Percentiles rank a stretch among this genome's conserved stretches.
These are phyloP conservation scores for Euzetes globulus DNA, from an alignment of 2,888 invertebrate species.

Conservation along the genomic window DNA sequence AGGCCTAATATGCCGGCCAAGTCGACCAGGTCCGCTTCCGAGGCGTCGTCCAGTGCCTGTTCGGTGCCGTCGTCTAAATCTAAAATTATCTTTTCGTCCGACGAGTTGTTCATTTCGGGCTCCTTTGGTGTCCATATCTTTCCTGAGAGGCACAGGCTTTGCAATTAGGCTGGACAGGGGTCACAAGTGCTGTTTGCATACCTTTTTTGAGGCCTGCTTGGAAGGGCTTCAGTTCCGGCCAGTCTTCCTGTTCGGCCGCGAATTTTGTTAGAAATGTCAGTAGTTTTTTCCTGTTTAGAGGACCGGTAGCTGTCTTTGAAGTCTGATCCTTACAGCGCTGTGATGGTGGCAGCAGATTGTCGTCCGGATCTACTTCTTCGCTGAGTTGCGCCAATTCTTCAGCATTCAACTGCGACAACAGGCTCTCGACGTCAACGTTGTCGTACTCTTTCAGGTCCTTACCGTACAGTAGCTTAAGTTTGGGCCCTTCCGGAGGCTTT, in stretches of 20 bases:
- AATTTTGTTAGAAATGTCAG: constrained; percentile 77
- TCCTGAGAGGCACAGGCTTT: constrained; percentile 44
- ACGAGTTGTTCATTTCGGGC: constrained; percentile 61
- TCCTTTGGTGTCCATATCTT: constrained; percentile 50
- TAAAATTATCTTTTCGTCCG: constrained; percentile 81
- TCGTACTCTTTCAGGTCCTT: constrained; percentile 83
- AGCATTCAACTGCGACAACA: constrained; percentile 80
- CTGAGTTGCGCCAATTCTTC: constrained; percentile 95
- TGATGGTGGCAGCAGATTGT: constrained; percentile 89
- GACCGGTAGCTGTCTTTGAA: constrained; percentile 88
- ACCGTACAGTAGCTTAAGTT: constrained; percentile 58
- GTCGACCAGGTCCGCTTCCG: constrained; percentile 96
- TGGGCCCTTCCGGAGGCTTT: constrained; percentile 24
- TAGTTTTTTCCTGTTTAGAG: constrained; percentile 84
- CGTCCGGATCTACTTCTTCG: constrained; percentile 99
- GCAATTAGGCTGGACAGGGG: no score
- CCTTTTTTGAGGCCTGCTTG: constrained; percentile 84
- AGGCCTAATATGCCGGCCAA: constrained; percentile 89
- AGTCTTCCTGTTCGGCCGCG: constrained; percentile 94
- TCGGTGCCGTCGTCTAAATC: constrained; percentile 92
- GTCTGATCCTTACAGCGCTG: constrained; percentile 95
- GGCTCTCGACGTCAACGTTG: constrained; percentile 90
- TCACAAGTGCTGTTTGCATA: constrained; percentile 49
- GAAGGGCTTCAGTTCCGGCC: constrained; percentile 89
- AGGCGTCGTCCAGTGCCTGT: constrained; percentile 73